phyloP scores from a whole-genome alignment of 2,113 vertebrate species.

The Cyprinus carpio region DNA sequence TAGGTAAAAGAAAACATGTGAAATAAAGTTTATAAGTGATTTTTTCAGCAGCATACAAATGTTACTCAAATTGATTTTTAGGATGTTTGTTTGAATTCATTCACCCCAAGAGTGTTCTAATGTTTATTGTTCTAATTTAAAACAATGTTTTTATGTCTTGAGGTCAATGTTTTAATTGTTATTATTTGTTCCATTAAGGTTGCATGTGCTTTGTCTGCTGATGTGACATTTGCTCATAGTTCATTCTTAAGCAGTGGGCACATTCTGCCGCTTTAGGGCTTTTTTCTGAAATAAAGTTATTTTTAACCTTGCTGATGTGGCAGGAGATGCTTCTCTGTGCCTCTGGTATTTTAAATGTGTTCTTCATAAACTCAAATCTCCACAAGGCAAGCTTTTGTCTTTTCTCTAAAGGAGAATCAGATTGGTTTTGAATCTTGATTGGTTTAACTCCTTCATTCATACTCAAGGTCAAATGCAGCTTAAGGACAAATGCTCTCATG shows the following conservation, averaged over 20 bases:
- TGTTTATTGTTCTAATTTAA: background rate
- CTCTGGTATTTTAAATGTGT: slow-evolving; percentile 43
- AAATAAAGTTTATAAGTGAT: no score
- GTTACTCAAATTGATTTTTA: background rate
- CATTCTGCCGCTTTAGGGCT: slow-evolving; percentile 52
- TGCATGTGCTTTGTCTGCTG: slow-evolving; percentile 40
- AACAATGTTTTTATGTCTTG: background rate
- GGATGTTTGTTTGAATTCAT: background rate
- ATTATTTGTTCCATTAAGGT: slow-evolving; percentile 20
- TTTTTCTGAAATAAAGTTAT: slow-evolving; percentile 52
- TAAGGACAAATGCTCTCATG: background rate
- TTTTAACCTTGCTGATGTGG: slow-evolving; percentile 61
- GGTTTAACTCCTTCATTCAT: slow-evolving; percentile 20
- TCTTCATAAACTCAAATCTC: slow-evolving; percentile 25
- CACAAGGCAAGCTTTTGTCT: background rate
- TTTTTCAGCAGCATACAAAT: background rate
- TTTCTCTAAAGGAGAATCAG: slow-evolving; percentile 12
- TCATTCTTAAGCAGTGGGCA: slow-evolving; percentile 45
- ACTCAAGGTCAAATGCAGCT: background rate
- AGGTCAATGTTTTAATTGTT: background rate
- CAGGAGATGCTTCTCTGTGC: slow-evolving; percentile 44
- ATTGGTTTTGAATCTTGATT: background rate
- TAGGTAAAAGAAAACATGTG: background rate
- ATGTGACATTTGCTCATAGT: slow-evolving; percentile 48
- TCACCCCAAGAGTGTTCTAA: background rate